Evolutionary conservation across 2,113 vertebrate genomes (phyloP).

Genomic region (Stegastes partitus): DNA sequence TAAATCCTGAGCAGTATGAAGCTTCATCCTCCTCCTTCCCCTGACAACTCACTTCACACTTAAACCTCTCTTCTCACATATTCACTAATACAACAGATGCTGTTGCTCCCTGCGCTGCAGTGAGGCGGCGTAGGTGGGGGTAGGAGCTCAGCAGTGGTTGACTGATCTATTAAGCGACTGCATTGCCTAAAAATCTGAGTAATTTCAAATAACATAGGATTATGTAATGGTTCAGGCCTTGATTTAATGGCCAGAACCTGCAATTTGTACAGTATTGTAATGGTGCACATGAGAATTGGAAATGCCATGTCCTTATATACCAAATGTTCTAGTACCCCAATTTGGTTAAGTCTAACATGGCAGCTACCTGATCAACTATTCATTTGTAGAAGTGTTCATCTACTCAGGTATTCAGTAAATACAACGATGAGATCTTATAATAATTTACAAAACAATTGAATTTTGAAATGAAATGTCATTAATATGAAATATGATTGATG

Average conservation of each 20-base stretch:
- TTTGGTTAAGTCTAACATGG: not conserved
- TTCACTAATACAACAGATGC: constrained; percentile 57
- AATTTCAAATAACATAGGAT: constrained; percentile 7
- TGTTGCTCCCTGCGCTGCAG: constrained; percentile 41
- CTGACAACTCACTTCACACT: constrained; percentile 29
- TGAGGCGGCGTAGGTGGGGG: constrained; percentile 31
- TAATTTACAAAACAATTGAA: constrained; percentile 15
- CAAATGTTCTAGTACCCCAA: not conserved
- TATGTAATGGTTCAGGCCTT: not conserved
- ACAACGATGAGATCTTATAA: constrained; percentile 1
- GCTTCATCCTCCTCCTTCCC: constrained; percentile 35
- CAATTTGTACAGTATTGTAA: not conserved
- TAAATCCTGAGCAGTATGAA: constrained; percentile 65
- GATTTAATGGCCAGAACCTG: constrained; percentile 1
- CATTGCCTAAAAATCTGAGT: not conserved
- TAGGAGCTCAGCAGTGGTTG: constrained; percentile 15
- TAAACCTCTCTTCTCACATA: constrained; percentile 34
- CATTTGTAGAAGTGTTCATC: constrained; percentile 42
- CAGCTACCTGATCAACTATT: constrained; percentile 3
- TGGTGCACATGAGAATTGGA: not conserved
- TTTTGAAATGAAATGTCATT: constrained; percentile 12
- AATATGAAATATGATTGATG: constrained; percentile 38
- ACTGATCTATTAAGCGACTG: constrained; percentile 42
- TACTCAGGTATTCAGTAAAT: constrained; percentile 49
- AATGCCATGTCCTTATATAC: too few relatives aligned